These are phyloP conservation scores for Arion vulgaris DNA, from an alignment of 1,140 invertebrate genomes.

Conservation along the genomic window DNA sequence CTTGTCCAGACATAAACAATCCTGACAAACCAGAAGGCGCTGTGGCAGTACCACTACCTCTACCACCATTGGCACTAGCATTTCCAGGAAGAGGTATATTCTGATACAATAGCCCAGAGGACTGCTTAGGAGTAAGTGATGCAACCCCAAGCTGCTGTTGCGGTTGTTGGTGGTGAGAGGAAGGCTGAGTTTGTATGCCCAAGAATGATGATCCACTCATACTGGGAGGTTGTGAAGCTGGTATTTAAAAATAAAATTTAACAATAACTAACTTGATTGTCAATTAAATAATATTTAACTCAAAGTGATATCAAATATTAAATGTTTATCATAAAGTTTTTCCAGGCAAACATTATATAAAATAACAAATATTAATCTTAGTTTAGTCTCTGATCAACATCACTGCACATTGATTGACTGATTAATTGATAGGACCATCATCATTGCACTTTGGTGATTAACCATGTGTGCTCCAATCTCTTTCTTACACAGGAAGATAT, in stretches of 20 bases:
- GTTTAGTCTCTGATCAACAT: no score
- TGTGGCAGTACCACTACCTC: background rate
- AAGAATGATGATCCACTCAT: background rate
- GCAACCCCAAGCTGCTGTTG: background rate
- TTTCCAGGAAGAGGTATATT: conserved; percentile 34
- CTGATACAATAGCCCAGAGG: conserved; percentile 33
- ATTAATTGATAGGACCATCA: no score
- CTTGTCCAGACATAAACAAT: conserved; percentile 11
- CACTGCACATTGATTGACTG: no score
- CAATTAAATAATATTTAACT: no score
- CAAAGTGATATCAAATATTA: no score
- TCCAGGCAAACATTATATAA: no score
- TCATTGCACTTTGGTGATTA: no score
- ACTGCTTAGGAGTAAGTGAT: background rate
- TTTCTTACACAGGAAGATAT: no score
- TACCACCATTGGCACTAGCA: background rate
- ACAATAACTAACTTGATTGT: no score
- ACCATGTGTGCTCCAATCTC: no score
- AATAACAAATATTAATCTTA: no score
- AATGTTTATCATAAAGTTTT: no score
- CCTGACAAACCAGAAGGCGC: background rate
- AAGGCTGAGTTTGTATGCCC: background rate
- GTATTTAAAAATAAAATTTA: background rate
- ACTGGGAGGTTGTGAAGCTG: conserved; percentile 11
- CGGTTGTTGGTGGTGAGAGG: background rate